Evolutionary conservation across 2,797 vertebrate genomes (phyloP).

Genomic region (Morus bassanus): DNA sequence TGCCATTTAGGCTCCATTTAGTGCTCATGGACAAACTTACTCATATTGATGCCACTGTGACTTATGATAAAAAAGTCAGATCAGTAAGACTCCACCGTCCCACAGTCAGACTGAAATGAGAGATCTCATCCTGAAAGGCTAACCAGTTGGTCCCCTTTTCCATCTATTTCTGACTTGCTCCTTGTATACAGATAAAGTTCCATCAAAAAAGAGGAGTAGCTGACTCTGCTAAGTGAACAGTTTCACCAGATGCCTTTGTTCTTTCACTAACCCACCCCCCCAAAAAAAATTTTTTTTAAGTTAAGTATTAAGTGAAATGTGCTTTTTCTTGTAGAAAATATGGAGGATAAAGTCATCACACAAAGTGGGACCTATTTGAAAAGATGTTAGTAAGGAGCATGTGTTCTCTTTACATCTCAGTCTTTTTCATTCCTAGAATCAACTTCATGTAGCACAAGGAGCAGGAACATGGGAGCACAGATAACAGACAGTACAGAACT

Average conservation of each 20-base stretch:
- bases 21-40: background rate
- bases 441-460: background rate
- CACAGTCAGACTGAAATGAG: background rate
- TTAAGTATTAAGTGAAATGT: background rate
- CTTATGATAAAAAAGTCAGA: background rate
- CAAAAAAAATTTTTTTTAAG: background rate
- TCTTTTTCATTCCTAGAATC: background rate
- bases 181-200: background rate
- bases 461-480: background rate
- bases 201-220: background rate
- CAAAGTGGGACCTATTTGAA: background rate
- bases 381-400: background rate
- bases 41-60: background rate
- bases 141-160: background rate
- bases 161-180: background rate
- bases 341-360: background rate
- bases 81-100: background rate
- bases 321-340: background rate
- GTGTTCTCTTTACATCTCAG: background rate
- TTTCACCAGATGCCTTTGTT: background rate
- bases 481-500: background rate
- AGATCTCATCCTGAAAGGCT: background rate
- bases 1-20: background rate
- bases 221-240: background rate
- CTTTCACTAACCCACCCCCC: too few relatives aligned